These are phyloP conservation scores for Prochilodus magdalenae DNA, from an alignment of 2,113 vertebrate genomes.

Conservation along the genomic window DNA sequence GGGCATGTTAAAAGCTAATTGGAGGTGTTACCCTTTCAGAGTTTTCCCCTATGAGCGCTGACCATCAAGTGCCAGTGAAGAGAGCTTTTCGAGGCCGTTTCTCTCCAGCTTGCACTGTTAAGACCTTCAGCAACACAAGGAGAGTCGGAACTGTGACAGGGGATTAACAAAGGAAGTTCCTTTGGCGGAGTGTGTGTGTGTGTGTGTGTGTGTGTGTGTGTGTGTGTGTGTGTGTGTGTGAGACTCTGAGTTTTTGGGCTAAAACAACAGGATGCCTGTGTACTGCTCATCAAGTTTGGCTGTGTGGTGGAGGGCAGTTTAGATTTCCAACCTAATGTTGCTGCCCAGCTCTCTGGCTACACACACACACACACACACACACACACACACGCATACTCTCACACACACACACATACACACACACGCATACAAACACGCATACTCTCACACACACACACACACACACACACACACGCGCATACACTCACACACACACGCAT, in stretches of 20 bases:
- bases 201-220: slow-evolving; percentile 4
- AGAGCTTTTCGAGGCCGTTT: slow-evolving; percentile 3
- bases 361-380: background rate
- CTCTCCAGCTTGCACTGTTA: slow-evolving; percentile 3
- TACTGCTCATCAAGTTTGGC: slow-evolving; percentile 17
- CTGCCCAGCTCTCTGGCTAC: background rate
- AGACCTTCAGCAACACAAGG: slow-evolving; percentile 17
- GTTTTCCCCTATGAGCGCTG: background rate
- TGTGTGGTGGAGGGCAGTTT: slow-evolving; percentile 11
- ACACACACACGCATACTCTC: background rate
- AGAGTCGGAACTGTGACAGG: slow-evolving; percentile 15
- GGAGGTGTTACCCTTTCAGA: slow-evolving; percentile 20
- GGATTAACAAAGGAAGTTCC: slow-evolving; percentile 43
- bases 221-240: background rate
- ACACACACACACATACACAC: no score
- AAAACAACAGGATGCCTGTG: slow-evolving; percentile 45
- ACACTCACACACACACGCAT: background rate
- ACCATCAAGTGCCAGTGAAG: slow-evolving; percentile 2
- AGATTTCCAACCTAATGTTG: slow-evolving; percentile 20
- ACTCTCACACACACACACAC: no score
- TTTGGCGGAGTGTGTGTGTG: background rate
- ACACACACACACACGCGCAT: background rate
- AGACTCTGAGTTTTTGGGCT: background rate
- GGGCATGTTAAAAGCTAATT: slow-evolving; percentile 30
- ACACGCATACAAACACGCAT: no score